Percentiles rank a stretch among this genome's conserved stretches.
Conservation (phyloP, 2,113 vertebrate genomes). For the Myrmecobius fasciatus region DNA sequence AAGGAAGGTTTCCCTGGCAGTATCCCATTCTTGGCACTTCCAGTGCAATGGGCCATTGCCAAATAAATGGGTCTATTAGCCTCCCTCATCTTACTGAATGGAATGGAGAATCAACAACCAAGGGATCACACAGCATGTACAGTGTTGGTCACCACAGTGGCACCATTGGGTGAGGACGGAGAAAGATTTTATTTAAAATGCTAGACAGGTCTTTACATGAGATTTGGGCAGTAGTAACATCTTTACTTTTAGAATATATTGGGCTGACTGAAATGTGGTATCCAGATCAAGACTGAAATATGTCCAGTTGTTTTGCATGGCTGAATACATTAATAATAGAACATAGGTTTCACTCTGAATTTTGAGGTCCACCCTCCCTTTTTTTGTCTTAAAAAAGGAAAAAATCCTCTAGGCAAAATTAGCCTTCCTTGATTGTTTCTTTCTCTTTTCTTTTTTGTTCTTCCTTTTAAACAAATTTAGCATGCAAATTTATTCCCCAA, state of each 20-base stretch:
- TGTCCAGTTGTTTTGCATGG: slow-evolving; percentile 44
- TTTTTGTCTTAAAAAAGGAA: slow-evolving; percentile 26
- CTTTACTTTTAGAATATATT: slow-evolving; percentile 52
- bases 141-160: not conserved
- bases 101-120: slow-evolving; percentile 36
- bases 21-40: slow-evolving; percentile 43
- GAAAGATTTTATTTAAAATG: not conserved
- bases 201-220: slow-evolving; percentile 14
- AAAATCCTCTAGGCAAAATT: slow-evolving; percentile 26
- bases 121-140: slow-evolving; percentile 27
- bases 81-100: slow-evolving; percentile 57
- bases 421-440: not conserved
- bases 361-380: slow-evolving; percentile 34
- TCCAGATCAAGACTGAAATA: slow-evolving; percentile 51
- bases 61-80: slow-evolving; percentile 43
- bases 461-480: slow-evolving; percentile 37
- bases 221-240: slow-evolving; percentile 55
- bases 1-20: slow-evolving; percentile 46
- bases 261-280: slow-evolving; percentile 51
- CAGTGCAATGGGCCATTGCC: slow-evolving; percentile 46
- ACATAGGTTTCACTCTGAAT: slow-evolving; percentile 53
- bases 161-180: slow-evolving; percentile 37
- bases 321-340: slow-evolving; percentile 64
- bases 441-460: not conserved
- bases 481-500: slow-evolving; percentile 57